These are phyloP conservation scores for Todiramphus chloris DNA, from an alignment of 2,113 vertebrate genomes.

Conservation along the genomic window DNA sequence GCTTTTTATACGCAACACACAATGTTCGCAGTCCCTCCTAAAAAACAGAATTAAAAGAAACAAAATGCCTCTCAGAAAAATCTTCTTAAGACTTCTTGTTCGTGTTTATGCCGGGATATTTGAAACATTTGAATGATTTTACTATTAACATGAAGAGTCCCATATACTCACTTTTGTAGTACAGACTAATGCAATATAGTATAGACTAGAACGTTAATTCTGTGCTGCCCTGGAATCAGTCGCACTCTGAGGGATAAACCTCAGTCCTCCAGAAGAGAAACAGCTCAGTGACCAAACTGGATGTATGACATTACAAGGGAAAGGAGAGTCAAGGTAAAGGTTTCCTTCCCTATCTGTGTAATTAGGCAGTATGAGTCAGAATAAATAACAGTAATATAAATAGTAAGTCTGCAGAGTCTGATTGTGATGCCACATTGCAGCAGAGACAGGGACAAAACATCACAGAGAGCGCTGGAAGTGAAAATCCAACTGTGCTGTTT, in stretches of 20 bases:
- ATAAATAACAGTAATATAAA: background rate
- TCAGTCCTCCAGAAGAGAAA: background rate
- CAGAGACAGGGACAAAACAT: background rate
- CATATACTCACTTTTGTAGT: background rate
- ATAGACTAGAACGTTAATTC: background rate
- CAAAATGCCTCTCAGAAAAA: background rate
- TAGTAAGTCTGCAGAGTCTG: background rate
- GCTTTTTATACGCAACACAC: slow-evolving; percentile 90
- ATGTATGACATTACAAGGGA: background rate
- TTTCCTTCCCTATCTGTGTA: background rate
- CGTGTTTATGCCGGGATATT: background rate
- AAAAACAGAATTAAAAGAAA: background rate
- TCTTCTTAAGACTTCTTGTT: background rate
- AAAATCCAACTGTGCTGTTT: background rate
- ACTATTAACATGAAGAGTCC: background rate
- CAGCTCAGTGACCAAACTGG: background rate
- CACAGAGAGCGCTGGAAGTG: background rate
- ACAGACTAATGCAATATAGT: background rate
- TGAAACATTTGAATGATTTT: background rate
- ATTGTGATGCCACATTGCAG: background rate
- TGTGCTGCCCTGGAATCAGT: background rate
- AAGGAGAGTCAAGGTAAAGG: background rate
- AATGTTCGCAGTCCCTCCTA: slow-evolving; percentile 94
- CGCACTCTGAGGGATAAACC: background rate
- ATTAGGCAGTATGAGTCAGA: background rate